These are phyloP conservation scores for Pteronura brasiliensis DNA, from an alignment of 2,113 vertebrate genomes.

Conservation along the genomic window DNA sequence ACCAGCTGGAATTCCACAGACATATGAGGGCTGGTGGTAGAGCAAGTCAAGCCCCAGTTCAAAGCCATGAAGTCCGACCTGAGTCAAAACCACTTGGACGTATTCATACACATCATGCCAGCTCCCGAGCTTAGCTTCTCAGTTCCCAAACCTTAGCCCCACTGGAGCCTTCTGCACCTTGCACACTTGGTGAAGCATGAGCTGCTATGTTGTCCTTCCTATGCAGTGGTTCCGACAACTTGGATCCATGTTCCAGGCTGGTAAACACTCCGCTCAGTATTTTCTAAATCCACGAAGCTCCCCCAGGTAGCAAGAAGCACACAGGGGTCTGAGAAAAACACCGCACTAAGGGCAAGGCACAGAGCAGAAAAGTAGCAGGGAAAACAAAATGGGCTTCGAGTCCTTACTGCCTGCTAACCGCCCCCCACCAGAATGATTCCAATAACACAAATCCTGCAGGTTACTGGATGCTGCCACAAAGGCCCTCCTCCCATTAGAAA, in stretches of 20 bases:
- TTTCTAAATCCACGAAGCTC: constrained; percentile 8
- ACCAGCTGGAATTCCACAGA: background rate
- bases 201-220: background rate
- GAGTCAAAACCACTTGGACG: background rate
- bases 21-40: background rate
- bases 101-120: background rate
- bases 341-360: background rate
- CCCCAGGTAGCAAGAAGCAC: constrained; percentile 24
- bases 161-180: background rate
- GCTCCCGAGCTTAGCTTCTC: background rate
- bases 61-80: background rate
- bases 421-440: constrained; percentile 22
- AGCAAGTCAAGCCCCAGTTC: background rate
- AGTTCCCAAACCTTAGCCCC: background rate
- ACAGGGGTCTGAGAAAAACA: background rate
- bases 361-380: background rate
- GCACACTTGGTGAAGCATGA: background rate
- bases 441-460: background rate
- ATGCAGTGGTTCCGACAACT: background rate
- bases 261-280: background rate
- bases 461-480: constrained; percentile 1
- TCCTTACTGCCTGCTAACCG: background rate
- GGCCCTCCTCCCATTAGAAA: background rate
- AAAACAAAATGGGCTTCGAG: constrained; percentile 29
- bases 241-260: background rate